Evolutionary conservation across 2,888 invertebrate species (phyloP), one percentile per base, ranked within the genome.

Genomic region (Sericinus montela): DNA sequence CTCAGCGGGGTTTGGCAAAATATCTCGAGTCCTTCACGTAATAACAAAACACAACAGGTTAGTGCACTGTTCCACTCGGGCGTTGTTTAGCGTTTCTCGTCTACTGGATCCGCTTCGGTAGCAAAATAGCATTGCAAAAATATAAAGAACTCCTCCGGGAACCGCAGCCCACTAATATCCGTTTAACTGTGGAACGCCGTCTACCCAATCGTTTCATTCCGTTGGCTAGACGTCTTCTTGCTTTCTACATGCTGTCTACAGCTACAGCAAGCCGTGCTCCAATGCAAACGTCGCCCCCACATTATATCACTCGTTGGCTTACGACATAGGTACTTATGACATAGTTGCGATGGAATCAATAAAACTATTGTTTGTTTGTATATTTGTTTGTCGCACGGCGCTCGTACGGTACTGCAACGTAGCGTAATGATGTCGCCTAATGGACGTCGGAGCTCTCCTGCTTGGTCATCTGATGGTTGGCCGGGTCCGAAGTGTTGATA

Each of bases 371-470:
- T 81, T 76, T 77, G 73, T 77, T 57, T 68, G 61, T 65, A 50
- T 56, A 52, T 54, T 41, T 47, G 59, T 68, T 60, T 57, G 63
- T 54, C 40, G 48, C 46, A 49, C 64, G 70, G 68, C 72, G 69
- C 63, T 62, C 63, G 66, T 65, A 69, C 80, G 75, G 76, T 77
- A 75, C 79, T 77, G 77, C 67, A 75, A 78, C 76, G 78, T 75
- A 75, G 71, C 78, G 76, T 38, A 38, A 23, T 63, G 64, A 47
- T 59, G 62, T 51, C 69, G 71, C 72, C 80, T 87, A 94, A 92
- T 94, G 94, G 85, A 94, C 94, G 91, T 95, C 95, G 72, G 94
- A 94, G 80, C 94, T 93, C 90, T 95, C 95, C 80, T 93, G 92
- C 89, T 94, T 94, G 63, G 57, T 72, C 82, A 94, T 87, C 90